These are phyloP conservation scores for Sebastes diploproa DNA, from an alignment of 2,797 vertebrate genomes.

Conservation along the genomic window DNA sequence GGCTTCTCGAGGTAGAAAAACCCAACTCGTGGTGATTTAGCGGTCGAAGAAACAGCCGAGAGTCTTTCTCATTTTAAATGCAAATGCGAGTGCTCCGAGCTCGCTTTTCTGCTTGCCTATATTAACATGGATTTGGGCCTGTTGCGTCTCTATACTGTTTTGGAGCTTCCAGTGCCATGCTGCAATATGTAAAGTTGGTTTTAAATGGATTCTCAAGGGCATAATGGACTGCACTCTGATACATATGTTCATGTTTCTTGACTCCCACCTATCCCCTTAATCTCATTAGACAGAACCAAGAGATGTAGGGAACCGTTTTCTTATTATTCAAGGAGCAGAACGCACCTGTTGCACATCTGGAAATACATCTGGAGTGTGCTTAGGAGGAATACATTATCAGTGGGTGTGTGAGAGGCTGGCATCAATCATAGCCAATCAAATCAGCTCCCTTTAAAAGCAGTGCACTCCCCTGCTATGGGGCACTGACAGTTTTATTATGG, in stretches of 20 bases:
- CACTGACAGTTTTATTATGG: slow-evolving; percentile 55
- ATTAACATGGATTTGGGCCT: neutral
- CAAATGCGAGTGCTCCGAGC: slow-evolving; percentile 15
- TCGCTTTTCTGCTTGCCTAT: slow-evolving; percentile 3
- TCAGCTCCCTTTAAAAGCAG: slow-evolving; percentile 54
- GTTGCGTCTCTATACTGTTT: neutral
- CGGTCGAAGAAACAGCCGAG: neutral
- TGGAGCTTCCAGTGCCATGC: neutral
- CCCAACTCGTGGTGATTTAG: slow-evolving; percentile 28
- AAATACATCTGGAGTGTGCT: slow-evolving; percentile 15
- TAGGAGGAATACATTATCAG: slow-evolving; percentile 39
- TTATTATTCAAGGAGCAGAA: slow-evolving; percentile 42
- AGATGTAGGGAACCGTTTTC: slow-evolving; percentile 5
- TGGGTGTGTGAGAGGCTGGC: slow-evolving; percentile 36
- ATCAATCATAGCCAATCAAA: slow-evolving; percentile 65
- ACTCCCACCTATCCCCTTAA: slow-evolving; percentile 18
- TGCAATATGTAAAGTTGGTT: slow-evolving; percentile 25
- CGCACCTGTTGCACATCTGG: slow-evolving; percentile 43
- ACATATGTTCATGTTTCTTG: slow-evolving; percentile 17
- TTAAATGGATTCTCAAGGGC: slow-evolving; percentile 33
- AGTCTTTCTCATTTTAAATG: slow-evolving; percentile 37
- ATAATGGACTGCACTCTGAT: slow-evolving; percentile 4
- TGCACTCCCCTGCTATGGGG: slow-evolving; percentile 30
- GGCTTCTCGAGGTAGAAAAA: slow-evolving; percentile 13
- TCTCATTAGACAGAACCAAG: slow-evolving; percentile 28